Evolutionary conservation across 2,113 vertebrate species (phyloP).

Genomic region (Calonectris borealis): DNA sequence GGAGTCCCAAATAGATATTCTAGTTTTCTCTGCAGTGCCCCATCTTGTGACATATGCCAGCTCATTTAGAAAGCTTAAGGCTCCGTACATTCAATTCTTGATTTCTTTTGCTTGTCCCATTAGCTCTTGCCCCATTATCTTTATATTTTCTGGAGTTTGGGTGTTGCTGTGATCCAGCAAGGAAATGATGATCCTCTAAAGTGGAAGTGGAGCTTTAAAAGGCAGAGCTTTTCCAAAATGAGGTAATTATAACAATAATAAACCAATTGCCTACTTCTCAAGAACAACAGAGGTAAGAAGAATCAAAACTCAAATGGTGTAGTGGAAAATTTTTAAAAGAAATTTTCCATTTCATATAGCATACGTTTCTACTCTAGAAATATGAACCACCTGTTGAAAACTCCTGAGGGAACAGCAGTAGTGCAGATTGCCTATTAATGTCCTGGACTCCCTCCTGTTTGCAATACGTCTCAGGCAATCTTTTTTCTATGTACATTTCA

Average conservation of each 20-base stretch:
- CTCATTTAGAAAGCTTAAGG: background rate
- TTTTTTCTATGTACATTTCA: constrained; percentile 62
- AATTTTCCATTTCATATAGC: constrained; percentile 77
- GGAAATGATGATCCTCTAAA: background rate
- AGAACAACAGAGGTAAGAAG: background rate
- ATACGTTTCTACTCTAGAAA: constrained; percentile 75
- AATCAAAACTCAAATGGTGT: constrained; percentile 58
- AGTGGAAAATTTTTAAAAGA: constrained; percentile 73
- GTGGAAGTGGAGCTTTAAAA: background rate
- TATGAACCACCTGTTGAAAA: constrained; percentile 78
- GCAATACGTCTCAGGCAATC: constrained; percentile 2
- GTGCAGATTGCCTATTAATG: constrained; percentile 70
- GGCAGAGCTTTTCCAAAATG: background rate
- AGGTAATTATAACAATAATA: background rate
- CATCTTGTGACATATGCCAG: background rate
- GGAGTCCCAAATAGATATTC: background rate
- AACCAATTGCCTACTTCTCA: constrained; percentile 1
- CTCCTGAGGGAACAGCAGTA: constrained; percentile 66
- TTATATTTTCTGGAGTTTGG: background rate
- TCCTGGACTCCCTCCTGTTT: constrained; percentile 59
- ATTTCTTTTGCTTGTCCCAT: background rate
- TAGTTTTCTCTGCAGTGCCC: background rate
- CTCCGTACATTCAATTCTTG: background rate
- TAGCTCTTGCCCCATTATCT: background rate
- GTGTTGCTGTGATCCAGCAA: background rate